These are phyloP conservation scores for Epinephelus fuscoguttatus DNA, from an alignment of 2,113 vertebrate genomes.

Conservation along the genomic window DNA sequence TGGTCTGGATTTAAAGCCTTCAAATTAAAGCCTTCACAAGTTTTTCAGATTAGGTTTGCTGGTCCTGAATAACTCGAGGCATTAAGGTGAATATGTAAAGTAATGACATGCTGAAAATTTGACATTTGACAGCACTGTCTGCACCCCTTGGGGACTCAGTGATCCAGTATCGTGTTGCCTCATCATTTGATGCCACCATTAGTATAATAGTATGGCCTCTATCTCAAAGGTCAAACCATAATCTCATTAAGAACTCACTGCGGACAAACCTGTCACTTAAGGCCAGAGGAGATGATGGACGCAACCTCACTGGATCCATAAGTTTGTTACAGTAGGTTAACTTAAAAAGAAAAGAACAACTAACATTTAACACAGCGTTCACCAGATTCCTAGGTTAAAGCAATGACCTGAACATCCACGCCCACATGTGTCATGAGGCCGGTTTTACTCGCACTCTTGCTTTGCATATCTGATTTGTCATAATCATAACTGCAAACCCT, in stretches of 20 bases:
- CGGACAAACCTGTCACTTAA: neutral
- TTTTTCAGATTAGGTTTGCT: neutral
- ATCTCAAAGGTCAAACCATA: neutral
- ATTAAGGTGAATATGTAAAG: neutral
- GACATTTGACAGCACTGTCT: neutral
- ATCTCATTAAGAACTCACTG: neutral
- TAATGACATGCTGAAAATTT: neutral
- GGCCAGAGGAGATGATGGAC: neutral
- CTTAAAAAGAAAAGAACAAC: neutral
- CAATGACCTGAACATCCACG: neutral
- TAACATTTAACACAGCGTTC: too few species aligned
- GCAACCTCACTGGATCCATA: neutral
- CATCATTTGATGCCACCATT: constrained; percentile 1
- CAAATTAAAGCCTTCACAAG: neutral
- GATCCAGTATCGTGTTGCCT: neutral
- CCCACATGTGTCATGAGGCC: constrained; percentile 7
- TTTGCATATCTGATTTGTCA: constrained; percentile 70
- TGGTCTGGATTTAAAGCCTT: neutral
- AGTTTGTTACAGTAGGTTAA: neutral
- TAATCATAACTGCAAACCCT: constrained; percentile 40
- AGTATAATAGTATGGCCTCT: neutral
- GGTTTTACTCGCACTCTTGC: neutral
- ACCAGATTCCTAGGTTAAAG: neutral
- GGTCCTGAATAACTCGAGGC: neutral
- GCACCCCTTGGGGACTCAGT: neutral